A percentile compares a stretch with the other conserved stretches of the same genome.
Conservation (phyloP, 2,113 vertebrate genomes). For the Alces alces region DNA sequence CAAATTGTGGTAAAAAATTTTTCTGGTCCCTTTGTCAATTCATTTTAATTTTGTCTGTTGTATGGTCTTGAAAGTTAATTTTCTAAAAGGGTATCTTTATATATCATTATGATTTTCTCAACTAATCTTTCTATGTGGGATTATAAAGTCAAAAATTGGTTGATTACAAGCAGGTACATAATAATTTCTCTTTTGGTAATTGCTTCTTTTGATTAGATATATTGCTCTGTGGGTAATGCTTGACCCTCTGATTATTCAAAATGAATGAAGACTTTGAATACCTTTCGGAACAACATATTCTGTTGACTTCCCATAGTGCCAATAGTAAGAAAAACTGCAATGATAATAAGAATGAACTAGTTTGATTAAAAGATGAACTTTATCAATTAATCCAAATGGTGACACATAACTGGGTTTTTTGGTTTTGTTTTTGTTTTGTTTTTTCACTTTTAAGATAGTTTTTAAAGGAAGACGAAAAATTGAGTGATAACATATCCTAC, state of each 20-base stretch:
- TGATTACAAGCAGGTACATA: neutral
- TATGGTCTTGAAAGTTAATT: conserved; percentile 26
- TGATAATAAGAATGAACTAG: neutral
- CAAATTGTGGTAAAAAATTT: neutral
- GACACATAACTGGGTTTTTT: neutral
- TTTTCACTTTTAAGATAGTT: neutral
- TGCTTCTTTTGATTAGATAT: conserved; percentile 67
- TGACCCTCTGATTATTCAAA: conserved; percentile 64
- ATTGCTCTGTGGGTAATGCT: conserved; percentile 61
- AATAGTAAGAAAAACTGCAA: neutral
- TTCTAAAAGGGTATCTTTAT: neutral
- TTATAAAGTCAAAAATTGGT: neutral
- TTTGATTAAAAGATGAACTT: conserved; percentile 61
- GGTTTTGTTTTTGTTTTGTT: neutral
- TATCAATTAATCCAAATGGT: conserved; percentile 27
- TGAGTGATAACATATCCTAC: neutral
- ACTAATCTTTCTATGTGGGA: neutral
- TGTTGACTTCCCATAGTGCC: conserved; percentile 49
- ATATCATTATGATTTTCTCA: neutral
- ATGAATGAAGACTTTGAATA: conserved; percentile 56
- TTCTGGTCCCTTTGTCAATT: neutral
- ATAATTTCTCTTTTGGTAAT: neutral
- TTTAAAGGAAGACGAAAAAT: neutral
- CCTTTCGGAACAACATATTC: conserved; percentile 43
- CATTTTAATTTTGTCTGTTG: conserved; percentile 26